Percentiles rank a stretch among this genome's conserved stretches.
phyloP scores from a whole-genome alignment of 2,797 vertebrate genomes.

The Alfaro cultratus region DNA sequence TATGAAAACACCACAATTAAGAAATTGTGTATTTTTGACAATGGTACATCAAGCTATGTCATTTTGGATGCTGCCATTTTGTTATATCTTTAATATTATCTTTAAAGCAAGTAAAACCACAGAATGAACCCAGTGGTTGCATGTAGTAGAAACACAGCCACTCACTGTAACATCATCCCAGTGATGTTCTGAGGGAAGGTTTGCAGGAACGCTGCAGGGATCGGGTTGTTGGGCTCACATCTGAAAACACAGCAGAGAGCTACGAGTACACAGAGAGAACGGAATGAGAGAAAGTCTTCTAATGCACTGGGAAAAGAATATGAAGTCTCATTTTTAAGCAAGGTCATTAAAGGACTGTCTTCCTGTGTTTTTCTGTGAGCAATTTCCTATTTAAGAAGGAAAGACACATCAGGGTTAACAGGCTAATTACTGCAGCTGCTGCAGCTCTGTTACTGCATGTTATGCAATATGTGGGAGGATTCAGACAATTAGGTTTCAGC shows the following conservation, averaged over 20 bases:
- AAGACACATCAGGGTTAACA: conserved; percentile 71
- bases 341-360: background rate
- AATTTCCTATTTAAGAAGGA: background rate
- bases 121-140: background rate
- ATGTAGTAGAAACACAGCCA: background rate
- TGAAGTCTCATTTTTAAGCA: background rate
- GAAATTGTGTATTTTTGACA: no score
- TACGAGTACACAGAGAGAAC: background rate
- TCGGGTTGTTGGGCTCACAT: background rate
- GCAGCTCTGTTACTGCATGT: conserved; percentile 52
- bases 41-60: background rate
- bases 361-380: background rate
- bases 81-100: background rate
- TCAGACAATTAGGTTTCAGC: conserved; percentile 67
- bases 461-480: conserved; percentile 70
- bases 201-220: background rate
- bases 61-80: background rate
- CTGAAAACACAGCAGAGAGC: background rate
- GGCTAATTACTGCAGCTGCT: conserved; percentile 67
- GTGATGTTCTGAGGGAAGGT: background rate
- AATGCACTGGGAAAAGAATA: background rate
- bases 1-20: no score
- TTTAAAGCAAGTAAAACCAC: background rate
- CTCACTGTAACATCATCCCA: background rate
- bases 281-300: background rate